phyloP scores from a whole-genome alignment of 2,113 vertebrate genomes.

The Rhinopomastus cyanomelas region DNA sequence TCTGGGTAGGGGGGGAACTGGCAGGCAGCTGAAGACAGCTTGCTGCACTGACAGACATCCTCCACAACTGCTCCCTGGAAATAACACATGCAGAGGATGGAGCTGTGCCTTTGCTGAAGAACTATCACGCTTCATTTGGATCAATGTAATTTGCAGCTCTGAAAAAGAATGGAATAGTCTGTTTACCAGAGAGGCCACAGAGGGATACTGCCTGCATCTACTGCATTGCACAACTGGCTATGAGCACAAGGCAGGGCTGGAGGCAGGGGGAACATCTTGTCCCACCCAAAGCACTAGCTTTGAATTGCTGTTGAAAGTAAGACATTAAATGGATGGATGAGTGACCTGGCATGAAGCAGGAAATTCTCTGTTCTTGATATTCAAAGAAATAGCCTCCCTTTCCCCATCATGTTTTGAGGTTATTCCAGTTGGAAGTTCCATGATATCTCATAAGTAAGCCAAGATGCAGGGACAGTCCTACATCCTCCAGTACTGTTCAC shows the following conservation, averaged over 20 bases:
- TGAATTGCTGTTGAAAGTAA: not conserved
- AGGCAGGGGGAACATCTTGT: not conserved
- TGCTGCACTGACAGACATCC: not conserved
- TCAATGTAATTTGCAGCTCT: not conserved
- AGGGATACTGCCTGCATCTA: not conserved
- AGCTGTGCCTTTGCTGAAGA: not conserved
- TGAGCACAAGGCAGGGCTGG: not conserved
- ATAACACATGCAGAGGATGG: not conserved
- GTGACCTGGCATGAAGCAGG: not conserved
- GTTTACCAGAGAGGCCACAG: not conserved
- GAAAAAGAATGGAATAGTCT: not conserved
- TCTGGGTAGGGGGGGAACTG: not conserved
- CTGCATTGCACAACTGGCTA: not conserved
- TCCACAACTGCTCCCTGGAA: not conserved
- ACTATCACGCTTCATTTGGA: not conserved
- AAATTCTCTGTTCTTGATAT: not conserved
- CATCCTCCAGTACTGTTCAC: not conserved
- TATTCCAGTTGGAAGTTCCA: not conserved
- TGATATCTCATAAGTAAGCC: not conserved
- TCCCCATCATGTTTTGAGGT: not conserved
- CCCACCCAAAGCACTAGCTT: not conserved
- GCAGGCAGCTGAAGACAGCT: not conserved
- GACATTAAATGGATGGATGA: not conserved
- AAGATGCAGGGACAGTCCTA: not conserved
- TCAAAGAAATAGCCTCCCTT: not conserved